phyloP scores from a whole-genome alignment of 2,113 vertebrate species.

The Ramphastos sulfuratus region DNA sequence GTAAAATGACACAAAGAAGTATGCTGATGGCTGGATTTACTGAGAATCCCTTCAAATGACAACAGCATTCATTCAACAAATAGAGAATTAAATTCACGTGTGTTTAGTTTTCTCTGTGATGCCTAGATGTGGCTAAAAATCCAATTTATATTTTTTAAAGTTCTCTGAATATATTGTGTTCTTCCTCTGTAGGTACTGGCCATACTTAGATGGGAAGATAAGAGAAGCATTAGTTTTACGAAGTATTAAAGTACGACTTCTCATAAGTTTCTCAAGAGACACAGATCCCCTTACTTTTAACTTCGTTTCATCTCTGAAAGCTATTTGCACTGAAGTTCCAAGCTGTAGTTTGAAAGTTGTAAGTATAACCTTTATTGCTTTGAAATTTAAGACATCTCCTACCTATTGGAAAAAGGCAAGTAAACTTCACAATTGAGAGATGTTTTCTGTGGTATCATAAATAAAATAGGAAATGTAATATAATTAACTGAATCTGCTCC shows the following conservation, averaged over 20 bases:
- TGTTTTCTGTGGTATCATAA: neutral
- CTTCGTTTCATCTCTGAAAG: slow-evolving; percentile 93
- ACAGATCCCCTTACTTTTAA: slow-evolving; percentile 92
- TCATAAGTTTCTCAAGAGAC: slow-evolving; percentile 92
- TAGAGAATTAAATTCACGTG: neutral
- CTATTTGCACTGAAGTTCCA: slow-evolving; percentile 87
- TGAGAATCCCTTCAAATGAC: neutral
- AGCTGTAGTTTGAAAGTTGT: slow-evolving; percentile 94
- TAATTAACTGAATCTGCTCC: neutral
- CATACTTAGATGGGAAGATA: slow-evolving; percentile 89
- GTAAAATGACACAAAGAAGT: neutral
- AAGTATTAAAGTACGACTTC: slow-evolving; percentile 87
- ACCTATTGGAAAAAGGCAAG: neutral
- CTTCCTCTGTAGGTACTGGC: slow-evolving; percentile 87
- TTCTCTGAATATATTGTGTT: neutral
- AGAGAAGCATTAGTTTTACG: slow-evolving; percentile 90
- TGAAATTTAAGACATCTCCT: neutral
- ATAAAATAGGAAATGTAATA: neutral
- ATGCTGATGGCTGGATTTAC: neutral
- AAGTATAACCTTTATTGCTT: slow-evolving; percentile 69
- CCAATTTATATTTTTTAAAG: neutral
- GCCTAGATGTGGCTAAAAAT: neutral
- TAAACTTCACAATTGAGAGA: neutral
- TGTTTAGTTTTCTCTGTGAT: neutral
- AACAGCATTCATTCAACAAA: neutral